A percentile compares a stretch with the other conserved stretches of the same genome.
These are phyloP conservation scores for Sebastes matsubarae DNA, from an alignment of 2,797 vertebrate species.

Conservation along the genomic window DNA sequence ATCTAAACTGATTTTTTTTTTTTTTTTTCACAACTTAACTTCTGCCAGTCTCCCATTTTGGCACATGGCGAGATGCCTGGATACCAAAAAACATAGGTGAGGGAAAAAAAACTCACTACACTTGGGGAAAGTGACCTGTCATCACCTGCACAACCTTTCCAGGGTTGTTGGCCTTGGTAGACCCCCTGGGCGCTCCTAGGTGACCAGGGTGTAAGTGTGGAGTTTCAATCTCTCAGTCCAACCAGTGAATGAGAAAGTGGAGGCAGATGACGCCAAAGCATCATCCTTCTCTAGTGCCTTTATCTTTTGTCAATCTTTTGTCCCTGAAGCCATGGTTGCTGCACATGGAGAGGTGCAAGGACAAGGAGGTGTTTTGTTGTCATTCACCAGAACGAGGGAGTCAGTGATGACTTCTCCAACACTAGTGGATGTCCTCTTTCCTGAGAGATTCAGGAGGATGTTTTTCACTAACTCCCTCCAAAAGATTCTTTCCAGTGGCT, in stretches of 20 bases:
- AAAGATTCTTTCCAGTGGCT: background rate
- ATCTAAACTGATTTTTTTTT: too few species aligned
- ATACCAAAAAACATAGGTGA: background rate
- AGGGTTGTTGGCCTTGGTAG: background rate
- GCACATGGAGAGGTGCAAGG: background rate
- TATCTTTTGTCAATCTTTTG: background rate
- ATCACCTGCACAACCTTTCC: background rate
- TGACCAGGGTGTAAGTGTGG: background rate
- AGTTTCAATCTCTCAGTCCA: background rate
- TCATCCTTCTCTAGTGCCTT: background rate
- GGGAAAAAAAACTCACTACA: background rate
- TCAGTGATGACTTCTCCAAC: background rate
- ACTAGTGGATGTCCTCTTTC: background rate
- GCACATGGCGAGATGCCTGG: background rate
- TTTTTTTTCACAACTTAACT: background rate
- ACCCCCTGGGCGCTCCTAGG: background rate
- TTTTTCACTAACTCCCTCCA: background rate
- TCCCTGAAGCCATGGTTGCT: background rate
- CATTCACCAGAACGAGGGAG: background rate
- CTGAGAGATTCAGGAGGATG: background rate
- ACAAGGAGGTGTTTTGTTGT: background rate
- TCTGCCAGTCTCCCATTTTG: too few species aligned
- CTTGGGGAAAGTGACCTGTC: background rate
- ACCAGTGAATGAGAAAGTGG: background rate
- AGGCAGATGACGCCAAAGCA: background rate